Evolutionary conservation across 2,797 vertebrate species (phyloP), one percentile per base, ranked within the genome.

Genomic region (Eptatretus atami): DNA sequence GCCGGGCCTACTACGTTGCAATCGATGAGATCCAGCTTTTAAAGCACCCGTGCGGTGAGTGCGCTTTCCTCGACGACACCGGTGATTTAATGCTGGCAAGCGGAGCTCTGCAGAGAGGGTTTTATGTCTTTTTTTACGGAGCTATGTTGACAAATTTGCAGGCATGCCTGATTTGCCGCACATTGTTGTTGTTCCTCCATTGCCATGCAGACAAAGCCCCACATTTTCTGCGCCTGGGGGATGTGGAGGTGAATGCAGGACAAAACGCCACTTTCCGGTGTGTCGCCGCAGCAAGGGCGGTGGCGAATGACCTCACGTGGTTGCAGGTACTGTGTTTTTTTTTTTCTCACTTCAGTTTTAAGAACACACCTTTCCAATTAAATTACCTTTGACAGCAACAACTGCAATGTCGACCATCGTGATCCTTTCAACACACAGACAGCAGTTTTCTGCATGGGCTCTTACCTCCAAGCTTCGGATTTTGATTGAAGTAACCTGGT

Each of bases 1-100:
- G 69, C 12, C 78, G 74, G 67, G 90, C 88, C n/a, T n/a, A n/a
- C 63, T 94, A 87, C 73, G 80, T 95, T 15, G 88, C 82, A 64
- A 70, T 95, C 66, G 90, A 98, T 71, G 83, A 95, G 75, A 84
- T 98, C 70, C 73, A 93, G 74, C 77, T 98, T 66, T 75, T 92
- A 70, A 95, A 85, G 74, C 93, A 94, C 67, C 87, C 90, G 1
- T 98, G 90, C 70, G 84, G 90, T 98, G 79, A 92, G 88, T 87
- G 68, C 55, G 24, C 14, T 10, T 0, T 65, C 24, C 24, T 15
- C 24, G 15, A 60, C 6, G 31, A 44, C 31, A 44, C 31, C 31
- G 31, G 31, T 44, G 3, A 44, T 44, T 44, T 44, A 44, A 63
- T 63, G 25, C 6, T 63, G 24, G 52, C n/a, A 9, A 63, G 12